Evolutionary conservation across 35 echinoderm and acorn worm species (phyloP).

Genomic region (Ophiothrix spiculata): DNA sequence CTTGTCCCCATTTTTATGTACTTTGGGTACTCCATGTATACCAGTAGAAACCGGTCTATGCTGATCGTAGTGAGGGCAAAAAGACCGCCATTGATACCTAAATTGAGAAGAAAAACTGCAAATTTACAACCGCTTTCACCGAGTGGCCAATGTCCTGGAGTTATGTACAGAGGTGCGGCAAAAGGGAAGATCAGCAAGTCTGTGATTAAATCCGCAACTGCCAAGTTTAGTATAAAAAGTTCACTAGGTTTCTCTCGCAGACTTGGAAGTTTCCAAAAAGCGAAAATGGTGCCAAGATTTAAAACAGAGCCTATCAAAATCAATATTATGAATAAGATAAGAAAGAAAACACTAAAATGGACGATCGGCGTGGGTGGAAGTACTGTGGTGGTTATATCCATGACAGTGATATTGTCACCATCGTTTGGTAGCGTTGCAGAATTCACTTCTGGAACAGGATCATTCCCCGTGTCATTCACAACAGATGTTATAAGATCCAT

Average conservation of each 20-base stretch:
- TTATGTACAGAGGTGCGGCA: slow-evolving; percentile 13
- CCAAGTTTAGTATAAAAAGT: slow-evolving; percentile 14
- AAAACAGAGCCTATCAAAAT: too few species aligned
- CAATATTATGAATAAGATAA: too few species aligned
- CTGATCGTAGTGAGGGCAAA: slow-evolving; percentile 17
- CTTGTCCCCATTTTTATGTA: not conserved
- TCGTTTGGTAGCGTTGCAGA: too few species aligned
- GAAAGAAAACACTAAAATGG: too few species aligned
- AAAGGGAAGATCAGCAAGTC: not conserved
- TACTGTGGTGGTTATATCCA: too few species aligned
- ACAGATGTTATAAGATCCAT: too few species aligned
- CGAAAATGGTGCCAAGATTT: not conserved
- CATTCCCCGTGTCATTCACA: too few species aligned
- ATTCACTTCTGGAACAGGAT: too few species aligned
- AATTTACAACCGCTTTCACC: slow-evolving; percentile 2
- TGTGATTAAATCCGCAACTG: not conserved
- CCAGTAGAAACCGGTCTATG: slow-evolving; percentile 10
- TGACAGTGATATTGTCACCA: too few species aligned
- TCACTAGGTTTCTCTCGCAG: slow-evolving; percentile 29
- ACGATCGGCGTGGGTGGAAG: too few species aligned
- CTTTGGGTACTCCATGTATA: not conserved
- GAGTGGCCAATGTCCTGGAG: slow-evolving; percentile 14
- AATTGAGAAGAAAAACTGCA: not conserved
- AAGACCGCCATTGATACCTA: not conserved
- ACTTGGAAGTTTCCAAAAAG: not conserved